Base-by-base conservation (phyloP, 2,888 invertebrate genomes). In the Mimachlamys varia region DNA sequence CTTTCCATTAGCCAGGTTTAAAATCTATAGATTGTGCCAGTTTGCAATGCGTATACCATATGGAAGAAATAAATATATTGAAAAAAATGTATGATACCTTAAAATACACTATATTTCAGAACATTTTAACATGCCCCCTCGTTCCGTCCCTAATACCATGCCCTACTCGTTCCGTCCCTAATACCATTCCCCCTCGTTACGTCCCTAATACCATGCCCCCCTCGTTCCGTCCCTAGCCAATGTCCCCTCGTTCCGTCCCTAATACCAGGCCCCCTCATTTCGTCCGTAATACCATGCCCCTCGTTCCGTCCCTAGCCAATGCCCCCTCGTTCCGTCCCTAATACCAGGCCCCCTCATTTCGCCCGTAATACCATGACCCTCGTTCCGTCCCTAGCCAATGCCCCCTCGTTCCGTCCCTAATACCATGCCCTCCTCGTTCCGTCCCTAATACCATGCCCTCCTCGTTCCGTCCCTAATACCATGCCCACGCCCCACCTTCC, bases 71-170 rank as follows among this genome's bases (percentile, higher is more conserved):
- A 17, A 15, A 53, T 17, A 10, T 53, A 53, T 17, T 53, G 7
- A 12, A 15, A 5, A 53, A 17, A 53, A 53, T 53, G 5, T 44
- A 7, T 7, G 44, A 44, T 44, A 44, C 44, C 44, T 3, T 44
- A 44, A 44, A 44, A 44, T 44, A 44, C 7, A 44, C 44, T 44
- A 7, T 44, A n/a, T 44, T 44, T 3, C 3, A 44, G 44, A 5
- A 44, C 44, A 44, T 44, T 44, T 44, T 3, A 5, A 44, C 3
- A 44, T 44, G 90, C 91, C 91, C 76, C 38, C 38, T 10, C 87
- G 38, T 22, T 87, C 87, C 33, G 27, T 76, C 89, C 4, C 22
- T 27, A 76, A 49, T 37, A 19, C 38, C 2, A 3, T n/a, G 10
- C 49, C 19, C 87, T 44, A 37, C 89, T 49, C 3, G 12, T 44